Evolutionary conservation across 2,113 vertebrate genomes (phyloP).

Genomic region (Thryonomys swinderianus): DNA sequence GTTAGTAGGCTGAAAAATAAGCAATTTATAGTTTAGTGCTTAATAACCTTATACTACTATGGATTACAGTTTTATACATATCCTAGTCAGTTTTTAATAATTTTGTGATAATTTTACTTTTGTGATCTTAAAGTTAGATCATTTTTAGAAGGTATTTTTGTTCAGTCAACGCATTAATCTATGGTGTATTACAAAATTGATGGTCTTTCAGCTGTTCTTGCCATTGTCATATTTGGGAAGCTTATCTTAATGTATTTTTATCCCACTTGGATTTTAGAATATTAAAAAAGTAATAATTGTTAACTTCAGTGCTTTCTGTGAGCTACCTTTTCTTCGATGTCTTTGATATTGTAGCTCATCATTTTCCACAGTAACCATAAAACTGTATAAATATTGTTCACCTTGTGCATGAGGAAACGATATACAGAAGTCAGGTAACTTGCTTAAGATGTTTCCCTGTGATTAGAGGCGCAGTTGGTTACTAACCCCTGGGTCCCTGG

Average conservation of each 20-base stretch:
- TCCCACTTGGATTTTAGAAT: neutral
- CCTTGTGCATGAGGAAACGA: neutral
- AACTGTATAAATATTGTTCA: neutral
- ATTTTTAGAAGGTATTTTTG: neutral
- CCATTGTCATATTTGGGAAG: neutral
- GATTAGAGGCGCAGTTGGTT: neutral
- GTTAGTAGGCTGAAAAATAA: constrained; percentile 10
- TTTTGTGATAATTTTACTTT: constrained; percentile 30
- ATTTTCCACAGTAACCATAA: neutral
- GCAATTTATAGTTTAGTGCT: neutral
- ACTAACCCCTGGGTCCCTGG: neutral
- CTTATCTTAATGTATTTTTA: constrained; percentile 5
- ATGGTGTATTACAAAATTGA: neutral
- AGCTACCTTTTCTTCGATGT: neutral
- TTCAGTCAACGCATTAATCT: neutral
- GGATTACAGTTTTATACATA: constrained; percentile 16
- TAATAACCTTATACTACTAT: neutral
- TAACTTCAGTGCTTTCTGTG: neutral
- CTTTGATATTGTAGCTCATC: neutral
- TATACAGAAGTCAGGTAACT: neutral
- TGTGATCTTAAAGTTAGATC: constrained; percentile 21
- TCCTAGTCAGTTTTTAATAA: constrained; percentile 20
- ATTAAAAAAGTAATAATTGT: constrained; percentile 12
- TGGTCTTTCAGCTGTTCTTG: neutral
- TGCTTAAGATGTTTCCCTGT: neutral